phyloP scores from a whole-genome alignment of 2,113 vertebrate species.

The Paraplagusia blochii region DNA sequence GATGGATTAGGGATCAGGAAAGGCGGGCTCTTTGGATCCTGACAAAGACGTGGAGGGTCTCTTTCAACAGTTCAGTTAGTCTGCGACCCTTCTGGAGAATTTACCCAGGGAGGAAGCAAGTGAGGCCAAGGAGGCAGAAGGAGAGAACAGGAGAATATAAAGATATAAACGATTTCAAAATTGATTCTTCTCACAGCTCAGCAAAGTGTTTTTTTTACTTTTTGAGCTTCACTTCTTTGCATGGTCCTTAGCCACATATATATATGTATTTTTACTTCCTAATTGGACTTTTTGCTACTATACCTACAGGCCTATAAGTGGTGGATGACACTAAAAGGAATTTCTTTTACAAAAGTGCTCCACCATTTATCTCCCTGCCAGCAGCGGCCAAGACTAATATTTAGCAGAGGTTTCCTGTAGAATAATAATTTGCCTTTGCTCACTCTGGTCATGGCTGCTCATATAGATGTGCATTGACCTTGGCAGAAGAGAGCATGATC shows the following conservation, averaged over 20 bases:
- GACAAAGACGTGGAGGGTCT: slow-evolving; percentile 40
- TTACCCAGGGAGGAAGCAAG: neutral
- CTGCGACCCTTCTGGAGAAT: slow-evolving; percentile 6
- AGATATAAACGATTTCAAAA: slow-evolving; percentile 27
- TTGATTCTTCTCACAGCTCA: slow-evolving; percentile 13
- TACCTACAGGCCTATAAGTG: slow-evolving; percentile 3
- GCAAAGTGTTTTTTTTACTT: slow-evolving; percentile 19
- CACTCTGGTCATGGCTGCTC: neutral
- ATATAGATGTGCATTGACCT: neutral
- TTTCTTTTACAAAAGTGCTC: neutral
- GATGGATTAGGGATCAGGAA: slow-evolving; percentile 64
- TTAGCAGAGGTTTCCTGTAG: slow-evolving; percentile 1
- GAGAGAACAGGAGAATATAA: neutral
- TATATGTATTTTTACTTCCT: slow-evolving; percentile 4
- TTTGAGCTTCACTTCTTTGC: slow-evolving; percentile 1
- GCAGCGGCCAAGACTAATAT: slow-evolving; percentile 13
- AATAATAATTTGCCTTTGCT: slow-evolving; percentile 10
- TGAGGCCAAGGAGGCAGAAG: neutral
- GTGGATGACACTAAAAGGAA: neutral
- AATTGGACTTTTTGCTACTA: slow-evolving; percentile 17
- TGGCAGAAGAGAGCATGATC: neutral
- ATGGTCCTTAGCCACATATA: neutral
- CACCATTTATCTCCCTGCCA: slow-evolving; percentile 32
- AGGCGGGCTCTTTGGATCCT: slow-evolving; percentile 48
- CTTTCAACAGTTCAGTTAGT: slow-evolving; percentile 31